Evolutionary conservation across 2,888 invertebrate species (phyloP).

Genomic region (Andrena flavipes): DNA sequence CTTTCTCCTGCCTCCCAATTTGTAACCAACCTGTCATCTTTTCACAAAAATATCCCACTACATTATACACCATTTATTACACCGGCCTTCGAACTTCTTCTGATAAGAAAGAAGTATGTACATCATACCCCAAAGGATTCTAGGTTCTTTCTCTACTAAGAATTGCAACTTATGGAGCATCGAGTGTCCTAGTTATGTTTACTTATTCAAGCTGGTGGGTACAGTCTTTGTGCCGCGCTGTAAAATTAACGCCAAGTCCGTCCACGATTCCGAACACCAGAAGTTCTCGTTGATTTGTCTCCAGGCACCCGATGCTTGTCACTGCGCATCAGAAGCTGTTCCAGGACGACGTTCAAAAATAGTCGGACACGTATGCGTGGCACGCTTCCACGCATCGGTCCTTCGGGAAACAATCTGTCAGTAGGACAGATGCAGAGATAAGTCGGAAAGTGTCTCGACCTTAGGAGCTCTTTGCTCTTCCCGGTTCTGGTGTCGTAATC

Average conservation of each 20-base stretch:
- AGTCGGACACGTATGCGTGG: conserved; percentile 63
- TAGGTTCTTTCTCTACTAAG: too few species aligned
- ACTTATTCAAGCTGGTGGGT: too few species aligned
- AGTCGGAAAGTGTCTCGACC: conserved; percentile 45
- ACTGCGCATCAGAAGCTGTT: conserved; percentile 40
- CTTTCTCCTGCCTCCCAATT: neutral
- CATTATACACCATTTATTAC: neutral
- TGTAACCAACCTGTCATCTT: neutral
- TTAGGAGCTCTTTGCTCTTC: conserved; percentile 22
- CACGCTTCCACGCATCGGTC: conserved; percentile 65
- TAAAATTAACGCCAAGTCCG: neutral
- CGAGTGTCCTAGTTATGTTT: too few species aligned
- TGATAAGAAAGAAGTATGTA: too few species aligned
- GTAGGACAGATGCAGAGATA: conserved; percentile 75
- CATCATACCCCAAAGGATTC: too few species aligned
- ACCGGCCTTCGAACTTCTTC: too few species aligned
- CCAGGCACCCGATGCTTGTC: neutral
- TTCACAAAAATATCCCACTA: neutral
- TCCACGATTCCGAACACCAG: neutral
- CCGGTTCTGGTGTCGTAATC: conserved; percentile 23
- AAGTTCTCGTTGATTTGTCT: conserved; percentile 6
- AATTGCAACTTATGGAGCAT: too few species aligned
- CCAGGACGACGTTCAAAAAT: conserved; percentile 62
- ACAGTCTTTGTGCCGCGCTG: neutral
- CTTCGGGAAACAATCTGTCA: conserved; percentile 72